phyloP scores from a whole-genome alignment of 2,797 vertebrate genomes.

The Anabacerthia variegaticeps region DNA sequence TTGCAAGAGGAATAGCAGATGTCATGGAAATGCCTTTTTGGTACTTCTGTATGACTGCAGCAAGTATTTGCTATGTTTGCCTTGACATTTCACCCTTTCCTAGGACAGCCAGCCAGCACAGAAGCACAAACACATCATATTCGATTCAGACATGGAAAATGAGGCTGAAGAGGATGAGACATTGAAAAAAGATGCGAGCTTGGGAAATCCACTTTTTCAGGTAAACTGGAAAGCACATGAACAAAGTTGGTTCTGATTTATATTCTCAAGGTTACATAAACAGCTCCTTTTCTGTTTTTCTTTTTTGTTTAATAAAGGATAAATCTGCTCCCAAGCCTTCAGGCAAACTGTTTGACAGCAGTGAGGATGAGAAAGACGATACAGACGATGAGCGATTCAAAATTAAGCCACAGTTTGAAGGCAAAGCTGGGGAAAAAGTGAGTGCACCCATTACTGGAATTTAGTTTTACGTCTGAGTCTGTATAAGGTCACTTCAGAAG shows the following conservation, averaged over 20 bases:
- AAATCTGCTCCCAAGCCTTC: constrained; percentile 34
- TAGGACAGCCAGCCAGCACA: constrained; percentile 78
- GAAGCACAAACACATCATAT: constrained; percentile 86
- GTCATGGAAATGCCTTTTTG: not conserved
- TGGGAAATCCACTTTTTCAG: not conserved
- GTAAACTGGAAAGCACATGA: not conserved
- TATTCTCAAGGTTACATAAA: not conserved
- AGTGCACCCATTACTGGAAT: constrained; percentile 42
- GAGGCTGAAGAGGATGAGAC: constrained; percentile 46
- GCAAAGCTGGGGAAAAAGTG: constrained; percentile 91
- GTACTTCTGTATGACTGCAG: not conserved
- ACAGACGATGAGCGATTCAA: constrained; percentile 78
- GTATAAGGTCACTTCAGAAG: fast-evolving
- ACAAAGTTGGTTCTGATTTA: not conserved
- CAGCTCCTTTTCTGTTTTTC: not conserved
- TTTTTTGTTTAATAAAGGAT: constrained; percentile 3
- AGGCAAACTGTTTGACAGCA: constrained; percentile 84
- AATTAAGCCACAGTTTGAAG: constrained; percentile 93
- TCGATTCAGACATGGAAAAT: constrained; percentile 83
- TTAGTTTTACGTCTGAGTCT: not conserved
- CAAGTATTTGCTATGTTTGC: not conserved
- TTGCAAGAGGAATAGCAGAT: not conserved
- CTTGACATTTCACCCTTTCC: not conserved
- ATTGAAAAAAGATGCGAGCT: constrained; percentile 30
- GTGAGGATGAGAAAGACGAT: constrained; percentile 81